These are phyloP conservation scores for Calephelis perditalis DNA, from an alignment of 2,888 invertebrate species.

Conservation along the genomic window DNA sequence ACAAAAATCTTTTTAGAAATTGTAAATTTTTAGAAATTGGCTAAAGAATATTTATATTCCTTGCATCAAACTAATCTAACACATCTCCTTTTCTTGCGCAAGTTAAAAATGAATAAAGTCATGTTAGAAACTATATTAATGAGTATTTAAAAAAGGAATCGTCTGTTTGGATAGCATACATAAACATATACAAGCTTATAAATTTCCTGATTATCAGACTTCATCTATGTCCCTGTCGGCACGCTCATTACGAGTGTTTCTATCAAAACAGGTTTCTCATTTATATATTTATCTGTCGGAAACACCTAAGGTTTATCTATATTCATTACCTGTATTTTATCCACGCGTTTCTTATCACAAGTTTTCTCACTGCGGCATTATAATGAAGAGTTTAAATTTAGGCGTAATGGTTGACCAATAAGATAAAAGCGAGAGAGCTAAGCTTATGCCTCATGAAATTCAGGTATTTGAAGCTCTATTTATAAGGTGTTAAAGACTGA, in stretches of 20 bases:
- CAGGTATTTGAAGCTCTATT: constrained; percentile 33
- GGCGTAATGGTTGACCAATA: constrained; percentile 77
- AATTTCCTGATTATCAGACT: constrained; percentile 40
- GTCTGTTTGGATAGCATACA: constrained; percentile 15
- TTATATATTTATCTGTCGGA: constrained; percentile 45
- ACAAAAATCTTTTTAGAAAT: too few species aligned
- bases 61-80: too few species aligned
- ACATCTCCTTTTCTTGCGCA: too few species aligned
- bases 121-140: too few species aligned
- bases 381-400: constrained; percentile 78
- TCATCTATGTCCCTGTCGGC: constrained; percentile 44
- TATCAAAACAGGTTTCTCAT: constrained; percentile 43
- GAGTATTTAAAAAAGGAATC: not conserved
- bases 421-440: constrained; percentile 74
- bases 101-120: too few species aligned
- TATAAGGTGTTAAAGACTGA: constrained; percentile 35
- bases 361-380: constrained; percentile 72
- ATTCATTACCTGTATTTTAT: constrained; percentile 72
- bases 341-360: constrained; percentile 62
- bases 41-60: too few species aligned
- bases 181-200: constrained; percentile 35
- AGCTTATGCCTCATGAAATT: constrained; percentile 40
- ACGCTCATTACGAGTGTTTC: constrained; percentile 41
- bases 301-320: constrained; percentile 57
- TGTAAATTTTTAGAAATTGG: too few species aligned